Evolutionary conservation across 2,888 invertebrate genomes (phyloP).

Genomic region (Acleris cristana): DNA sequence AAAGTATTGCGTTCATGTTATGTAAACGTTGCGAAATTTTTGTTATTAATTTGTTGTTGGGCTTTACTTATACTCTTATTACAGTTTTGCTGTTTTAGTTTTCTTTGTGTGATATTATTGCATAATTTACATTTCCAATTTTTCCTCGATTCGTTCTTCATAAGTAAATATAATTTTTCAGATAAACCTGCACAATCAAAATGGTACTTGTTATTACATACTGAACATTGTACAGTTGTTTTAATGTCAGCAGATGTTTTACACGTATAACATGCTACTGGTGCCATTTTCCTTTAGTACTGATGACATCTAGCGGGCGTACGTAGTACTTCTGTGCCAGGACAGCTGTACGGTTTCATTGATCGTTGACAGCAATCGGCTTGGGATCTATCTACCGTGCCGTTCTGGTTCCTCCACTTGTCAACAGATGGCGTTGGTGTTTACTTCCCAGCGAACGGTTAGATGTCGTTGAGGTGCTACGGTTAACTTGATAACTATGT

Average conservation of each 20-base stretch:
- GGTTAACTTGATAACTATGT: background rate
- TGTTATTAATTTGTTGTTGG: too few species aligned
- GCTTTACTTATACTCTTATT: background rate
- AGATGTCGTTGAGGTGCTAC: background rate
- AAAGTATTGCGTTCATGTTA: too few species aligned
- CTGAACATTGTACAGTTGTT: background rate
- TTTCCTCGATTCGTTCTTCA: background rate
- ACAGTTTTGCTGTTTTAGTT: background rate
- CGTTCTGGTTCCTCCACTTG: background rate
- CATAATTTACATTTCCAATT: constrained; percentile 1
- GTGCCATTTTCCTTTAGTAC: background rate
- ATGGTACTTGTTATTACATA: background rate
- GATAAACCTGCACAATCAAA: background rate
- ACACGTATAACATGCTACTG: background rate
- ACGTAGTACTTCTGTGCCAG: background rate
- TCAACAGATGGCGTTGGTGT: background rate
- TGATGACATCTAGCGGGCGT: background rate
- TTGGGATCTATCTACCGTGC: background rate
- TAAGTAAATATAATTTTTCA: background rate
- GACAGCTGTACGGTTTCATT: background rate
- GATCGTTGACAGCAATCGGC: background rate
- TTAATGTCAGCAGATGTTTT: background rate
- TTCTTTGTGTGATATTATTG: background rate
- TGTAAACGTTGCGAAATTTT: too few species aligned
- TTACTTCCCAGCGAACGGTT: background rate